Base-by-base conservation (phyloP, 1,140 invertebrate genomes). In the Brachionus sp. region DNA sequence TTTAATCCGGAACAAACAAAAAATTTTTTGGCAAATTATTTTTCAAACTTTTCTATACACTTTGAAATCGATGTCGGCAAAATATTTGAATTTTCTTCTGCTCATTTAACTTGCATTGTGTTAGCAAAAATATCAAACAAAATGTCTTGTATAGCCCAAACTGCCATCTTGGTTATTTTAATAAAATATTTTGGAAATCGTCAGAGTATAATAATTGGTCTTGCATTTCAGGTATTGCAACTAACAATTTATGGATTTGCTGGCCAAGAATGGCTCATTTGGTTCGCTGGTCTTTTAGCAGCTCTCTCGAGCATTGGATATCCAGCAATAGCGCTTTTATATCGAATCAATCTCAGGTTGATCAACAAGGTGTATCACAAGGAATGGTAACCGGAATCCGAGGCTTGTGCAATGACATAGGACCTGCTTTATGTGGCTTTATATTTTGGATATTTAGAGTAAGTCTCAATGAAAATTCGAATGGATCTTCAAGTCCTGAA, bases 291-390 rank as follows among this genome's bases (percentile, higher is more conserved):
- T 77, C 92, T 96, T 84, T 91, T 99, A 82, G 97, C 97, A 50
- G 95, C 96, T 12, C 91, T 98, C 82, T 96, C 95, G 84, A 90
- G 87, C 85, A 90, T 98, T 85, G 97, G 96, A 0, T 99, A 99
- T 91, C 97, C 98, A 68, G 95, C 97, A n/a, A 98, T 99, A 97
- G 95, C 90, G 94, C 97, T 42, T 99, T 97, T 90, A 95, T 98
- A 44, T 98, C 96, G 12, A 95, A 96, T 85, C 96, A 98, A 90
- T 95, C 96, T 80, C 93, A 96, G 87, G 93, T 94, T 39, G 97
- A 99, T 88, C 93, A 97, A 87, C 98, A 99, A 91, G 97, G 93
- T 91, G 23, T 85, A 9, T 77, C 82, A 7, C 82, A 83, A 73
- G 80, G 80, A n/a, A 96, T 99, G 92, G 95, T 99, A 13, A 99